Evolutionary conservation across 2,888 invertebrate species (phyloP), one percentile per base, ranked within the genome.

Genomic region (Agrochola litura): DNA sequence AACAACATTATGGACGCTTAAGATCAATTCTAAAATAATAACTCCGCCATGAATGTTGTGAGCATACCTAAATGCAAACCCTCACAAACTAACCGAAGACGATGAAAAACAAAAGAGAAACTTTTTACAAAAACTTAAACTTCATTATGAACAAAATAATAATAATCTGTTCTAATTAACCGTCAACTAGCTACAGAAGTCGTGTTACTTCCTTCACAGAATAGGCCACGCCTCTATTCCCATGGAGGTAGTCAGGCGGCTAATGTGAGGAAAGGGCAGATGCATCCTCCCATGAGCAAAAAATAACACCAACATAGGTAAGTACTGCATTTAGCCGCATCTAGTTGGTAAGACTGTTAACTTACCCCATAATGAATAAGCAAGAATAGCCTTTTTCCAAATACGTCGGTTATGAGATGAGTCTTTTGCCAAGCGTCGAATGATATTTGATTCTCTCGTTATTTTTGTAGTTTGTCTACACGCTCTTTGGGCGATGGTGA

Each of bases 241-340:
- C 58, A 72, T 64, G 60, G 70, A 83, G 66, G 66, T 30, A 70
- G 46, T 77, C 76, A 90, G 87, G 88, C 90, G 89, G 87, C 82
- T 73, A 66, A 73, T 69, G 64, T 79, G 73, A 77, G 66, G 19
- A 46, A 64, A 79, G 77, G 79, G 68, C 67, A 82, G 77, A 82
- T 82, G 77, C 79, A 82, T 68, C 79, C 79, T 77, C 83, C 83
- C 63, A 68, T 67, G 46, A 78, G 41, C 41, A 25, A 6, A 52
- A 77, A 2, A 6, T 66, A 14, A 49, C 22, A 60, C 16, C 41
- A 65, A 52, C 12, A 19, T 22, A 56, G 56, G 16, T 37, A 37
- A 37, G 37, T 61, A 65, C 12, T 68, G 82, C 46, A 52, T 52
- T 60, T 54, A 37, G 10, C 14, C 30, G n/a, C 37, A 60, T 68